These are phyloP conservation scores for Triops cancriformis DNA, from an alignment of 1,140 invertebrate genomes.

Conservation along the genomic window DNA sequence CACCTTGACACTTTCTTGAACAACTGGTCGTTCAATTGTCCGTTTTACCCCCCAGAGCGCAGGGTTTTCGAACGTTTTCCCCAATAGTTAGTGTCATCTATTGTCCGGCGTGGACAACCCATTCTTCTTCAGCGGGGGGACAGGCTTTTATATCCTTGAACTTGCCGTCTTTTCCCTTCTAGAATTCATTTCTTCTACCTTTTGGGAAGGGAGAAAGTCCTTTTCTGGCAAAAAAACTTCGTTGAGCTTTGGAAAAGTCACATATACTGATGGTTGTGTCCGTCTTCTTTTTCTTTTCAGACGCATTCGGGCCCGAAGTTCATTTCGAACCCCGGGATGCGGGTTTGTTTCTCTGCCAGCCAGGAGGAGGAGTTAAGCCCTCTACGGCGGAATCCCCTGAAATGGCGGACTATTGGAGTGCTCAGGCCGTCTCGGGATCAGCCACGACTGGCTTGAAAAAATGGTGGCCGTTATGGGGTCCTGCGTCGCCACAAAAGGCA, in stretches of 20 bases:
- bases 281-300: constrained; percentile 23
- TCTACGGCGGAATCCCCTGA: constrained; percentile 39
- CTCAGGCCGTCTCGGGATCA: constrained; percentile 47
- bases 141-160: too few relatives aligned
- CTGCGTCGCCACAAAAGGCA: constrained; percentile 1
- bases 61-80: too few relatives aligned
- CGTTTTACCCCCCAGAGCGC: too few relatives aligned
- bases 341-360: constrained; percentile 20
- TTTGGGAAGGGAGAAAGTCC: neutral
- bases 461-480: constrained; percentile 10
- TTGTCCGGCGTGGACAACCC: too few relatives aligned
- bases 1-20: too few relatives aligned
- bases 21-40: too few relatives aligned
- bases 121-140: too few relatives aligned
- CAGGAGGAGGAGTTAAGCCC: constrained; percentile 30
- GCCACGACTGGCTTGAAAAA: constrained; percentile 35
- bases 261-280: constrained; percentile 25
- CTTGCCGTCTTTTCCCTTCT: neutral
- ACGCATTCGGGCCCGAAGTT: constrained; percentile 24
- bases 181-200: neutral
- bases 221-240: neutral
- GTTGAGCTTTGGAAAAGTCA: neutral
- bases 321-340: constrained; percentile 25
- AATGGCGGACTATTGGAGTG: constrained; percentile 37
- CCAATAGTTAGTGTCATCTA: too few relatives aligned